phyloP scores from a whole-genome alignment of 2,888 invertebrate species.

The Drosophila subsilvestris region DNA sequence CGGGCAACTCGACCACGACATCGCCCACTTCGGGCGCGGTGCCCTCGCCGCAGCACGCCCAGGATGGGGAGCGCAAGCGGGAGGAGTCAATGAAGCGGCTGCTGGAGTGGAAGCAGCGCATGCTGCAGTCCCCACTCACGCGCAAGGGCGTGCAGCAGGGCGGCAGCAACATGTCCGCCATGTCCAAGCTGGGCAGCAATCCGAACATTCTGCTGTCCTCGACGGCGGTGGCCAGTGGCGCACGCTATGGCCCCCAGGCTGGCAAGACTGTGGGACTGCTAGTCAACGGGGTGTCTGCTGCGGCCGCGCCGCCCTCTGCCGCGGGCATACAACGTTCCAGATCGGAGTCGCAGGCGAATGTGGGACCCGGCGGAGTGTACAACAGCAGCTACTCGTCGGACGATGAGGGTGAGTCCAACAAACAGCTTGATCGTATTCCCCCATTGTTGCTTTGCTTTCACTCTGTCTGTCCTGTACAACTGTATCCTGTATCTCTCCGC shows the following conservation, averaged over 20 bases:
- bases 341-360: slow-evolving; percentile 85
- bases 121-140: slow-evolving; percentile 94
- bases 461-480: slow-evolving; percentile 47
- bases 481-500: slow-evolving; percentile 43
- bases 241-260: slow-evolving; percentile 68
- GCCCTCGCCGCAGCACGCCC: slow-evolving; percentile 58
- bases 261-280: slow-evolving; percentile 51
- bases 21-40: slow-evolving; percentile 61
- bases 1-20: slow-evolving; percentile 64
- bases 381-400: slow-evolving; percentile 95
- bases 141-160: slow-evolving; percentile 88
- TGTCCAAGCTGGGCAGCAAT: slow-evolving; percentile 83
- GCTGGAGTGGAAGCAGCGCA: slow-evolving; percentile 96
- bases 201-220: slow-evolving; percentile 81
- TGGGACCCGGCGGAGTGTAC: slow-evolving; percentile 85
- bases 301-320: background rate
- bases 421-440: slow-evolving; percentile 14
- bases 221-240: slow-evolving; percentile 78
- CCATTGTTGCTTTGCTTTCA: slow-evolving; percentile 67
- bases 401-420: slow-evolving; percentile 92
- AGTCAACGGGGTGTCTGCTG: slow-evolving; percentile 21
- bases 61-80: slow-evolving; percentile 91
- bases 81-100: slow-evolving; percentile 96
- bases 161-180: slow-evolving; percentile 84
- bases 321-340: slow-evolving; percentile 84